Evolutionary conservation across 92 coral and sea anemone genomes (phyloP).

Genomic region (Metridium senile): DNA sequence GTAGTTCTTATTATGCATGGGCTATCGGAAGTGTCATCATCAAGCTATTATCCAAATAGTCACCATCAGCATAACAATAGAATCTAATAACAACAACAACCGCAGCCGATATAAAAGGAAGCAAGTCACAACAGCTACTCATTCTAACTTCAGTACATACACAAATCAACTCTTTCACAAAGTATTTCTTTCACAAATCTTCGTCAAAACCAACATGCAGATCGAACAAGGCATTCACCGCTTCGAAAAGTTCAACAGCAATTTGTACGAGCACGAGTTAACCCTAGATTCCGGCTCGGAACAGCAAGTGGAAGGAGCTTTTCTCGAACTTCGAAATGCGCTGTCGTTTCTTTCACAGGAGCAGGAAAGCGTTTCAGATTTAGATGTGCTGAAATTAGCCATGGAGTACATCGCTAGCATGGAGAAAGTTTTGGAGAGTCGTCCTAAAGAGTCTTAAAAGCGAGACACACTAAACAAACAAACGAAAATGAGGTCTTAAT

Average conservation of each 20-base stretch:
- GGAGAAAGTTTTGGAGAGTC: slow-evolving; percentile 25
- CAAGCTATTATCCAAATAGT: background rate
- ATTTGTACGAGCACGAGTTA: slow-evolving; percentile 11
- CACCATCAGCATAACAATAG: slow-evolving; percentile 20
- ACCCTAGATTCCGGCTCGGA: slow-evolving; percentile 18
- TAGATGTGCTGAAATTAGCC: slow-evolving; percentile 40
- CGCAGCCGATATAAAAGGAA: slow-evolving; percentile 14
- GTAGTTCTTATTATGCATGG: slow-evolving; percentile 11
- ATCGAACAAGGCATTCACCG: slow-evolving; percentile 9
- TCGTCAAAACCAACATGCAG: slow-evolving; percentile 7
- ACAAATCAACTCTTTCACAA: background rate
- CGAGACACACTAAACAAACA: background rate
- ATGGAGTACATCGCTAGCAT: slow-evolving; percentile 44
- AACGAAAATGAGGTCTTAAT: no score
- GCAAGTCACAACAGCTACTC: slow-evolving; percentile 8
- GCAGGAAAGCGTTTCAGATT: slow-evolving; percentile 34
- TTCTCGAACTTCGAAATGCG: slow-evolving; percentile 28
- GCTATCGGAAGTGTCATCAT: slow-evolving; percentile 12
- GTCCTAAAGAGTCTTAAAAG: slow-evolving; percentile 1
- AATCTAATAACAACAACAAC: slow-evolving; percentile 15
- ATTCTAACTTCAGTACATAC: background rate
- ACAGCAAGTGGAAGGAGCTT: slow-evolving; percentile 44
- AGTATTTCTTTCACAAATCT: background rate
- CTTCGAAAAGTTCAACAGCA: slow-evolving; percentile 15
- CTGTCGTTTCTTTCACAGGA: slow-evolving; percentile 38